Evolutionary conservation across 1,140 invertebrate species (phyloP), one percentile per base, ranked within the genome.

Genomic region (Pseudomyrmex pallidus): DNA sequence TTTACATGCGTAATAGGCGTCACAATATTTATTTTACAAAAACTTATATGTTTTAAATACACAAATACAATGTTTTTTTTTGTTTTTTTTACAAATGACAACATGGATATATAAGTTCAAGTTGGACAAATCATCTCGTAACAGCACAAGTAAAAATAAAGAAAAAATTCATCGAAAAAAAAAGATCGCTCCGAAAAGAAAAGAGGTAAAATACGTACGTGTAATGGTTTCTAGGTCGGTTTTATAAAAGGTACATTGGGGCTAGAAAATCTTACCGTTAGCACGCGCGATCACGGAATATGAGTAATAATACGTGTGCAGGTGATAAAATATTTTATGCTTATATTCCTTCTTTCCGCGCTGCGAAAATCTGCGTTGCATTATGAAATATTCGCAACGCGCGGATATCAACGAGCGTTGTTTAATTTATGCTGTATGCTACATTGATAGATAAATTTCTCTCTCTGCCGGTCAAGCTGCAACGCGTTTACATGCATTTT

Each of bases 371-470:
- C 50, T 56, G 35, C 52, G 25, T 1, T 35, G 7, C 44, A 46
- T 68, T 68, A 48, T 12, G 8, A 56, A 78, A 48, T 57, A 68
- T 3, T 7, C 35, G 35, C 35, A 3, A 3, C 4, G 12, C 5
- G 3, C 25, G 20, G n/a, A 48, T 56, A 87, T 77, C 80, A 56
- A 54, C 61, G 68, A 44, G 52, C 46, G 22, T 77, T 87, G 17
- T 57, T 72, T 22, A 82, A 74, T 85, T 85, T 85, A 35, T 88
- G 77, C 10, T 82, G 63, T 35, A 80, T 67, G 15, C 86, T 87
- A 50, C 87, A 88, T 59, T 85, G 83, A 63, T 88, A 82, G 59
- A 88, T 85, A 25, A 88, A 88, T 67, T 70, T 83, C 61, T 83
- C 80, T 50, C 87, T 85, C 17, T 88, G 87, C 48, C 67, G 66